Percentiles rank a stretch among this genome's conserved stretches.
Evolutionary conservation across 1,140 invertebrate species (phyloP).

Genomic region (Gonioctena quinquepunctata): DNA sequence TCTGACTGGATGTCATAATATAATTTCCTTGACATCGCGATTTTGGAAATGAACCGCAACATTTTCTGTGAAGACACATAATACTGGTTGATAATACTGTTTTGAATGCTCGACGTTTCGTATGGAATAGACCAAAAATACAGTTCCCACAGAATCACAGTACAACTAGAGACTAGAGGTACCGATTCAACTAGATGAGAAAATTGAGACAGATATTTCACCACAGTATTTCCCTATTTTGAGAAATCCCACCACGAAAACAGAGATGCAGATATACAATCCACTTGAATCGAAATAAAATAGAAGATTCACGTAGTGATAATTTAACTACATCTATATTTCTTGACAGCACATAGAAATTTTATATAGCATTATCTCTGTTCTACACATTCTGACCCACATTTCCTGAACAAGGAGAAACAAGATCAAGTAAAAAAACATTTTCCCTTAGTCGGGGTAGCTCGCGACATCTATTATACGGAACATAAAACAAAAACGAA

Average conservation of each 20-base stretch:
- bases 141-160: background rate
- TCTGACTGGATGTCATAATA: background rate
- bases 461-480: background rate
- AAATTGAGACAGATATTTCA: background rate
- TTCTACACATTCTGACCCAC: background rate
- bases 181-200: background rate
- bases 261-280: background rate
- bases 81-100: slow-evolving; percentile 3
- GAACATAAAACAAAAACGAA: too few relatives aligned
- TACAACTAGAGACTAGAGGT: background rate
- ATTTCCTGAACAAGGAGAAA: too few relatives aligned
- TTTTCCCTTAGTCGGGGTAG: too few relatives aligned
- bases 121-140: background rate
- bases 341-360: background rate
- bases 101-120: background rate
- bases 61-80: background rate
- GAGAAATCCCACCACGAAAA: background rate
- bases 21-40: background rate
- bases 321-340: background rate
- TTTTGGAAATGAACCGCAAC: background rate
- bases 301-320: background rate
- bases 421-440: too few relatives aligned
- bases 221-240: background rate
- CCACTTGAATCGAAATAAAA: background rate
- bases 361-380: background rate